phyloP scores from a whole-genome alignment of 2,888 invertebrate species.

The Polydesmus complanatus region DNA sequence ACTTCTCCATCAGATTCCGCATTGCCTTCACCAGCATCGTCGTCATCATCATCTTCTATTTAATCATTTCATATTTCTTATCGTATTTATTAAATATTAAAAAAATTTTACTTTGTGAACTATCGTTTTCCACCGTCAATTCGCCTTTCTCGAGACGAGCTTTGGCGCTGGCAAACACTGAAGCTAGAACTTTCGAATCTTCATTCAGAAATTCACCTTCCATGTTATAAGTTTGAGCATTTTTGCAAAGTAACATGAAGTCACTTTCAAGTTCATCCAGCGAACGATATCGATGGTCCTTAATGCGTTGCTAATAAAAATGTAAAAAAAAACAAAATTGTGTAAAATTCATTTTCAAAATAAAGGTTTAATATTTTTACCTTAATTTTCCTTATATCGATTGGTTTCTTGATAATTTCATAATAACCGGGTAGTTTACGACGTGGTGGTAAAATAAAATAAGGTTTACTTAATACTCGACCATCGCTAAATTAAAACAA shows the following conservation, averaged over 20 bases:
- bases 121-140: conserved; percentile 2
- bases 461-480: conserved; percentile 77
- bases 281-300: conserved; percentile 53
- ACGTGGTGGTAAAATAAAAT: conserved; percentile 85
- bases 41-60: neutral
- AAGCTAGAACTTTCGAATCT: conserved; percentile 84
- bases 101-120: conserved; percentile 1
- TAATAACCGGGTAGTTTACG: conserved; percentile 93
- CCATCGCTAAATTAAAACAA: conserved; percentile 47
- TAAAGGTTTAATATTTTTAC: conserved; percentile 36
- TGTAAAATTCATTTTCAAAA: neutral
- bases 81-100: neutral
- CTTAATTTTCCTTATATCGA: conserved; percentile 91
- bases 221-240: conserved; percentile 95
- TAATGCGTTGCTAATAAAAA: conserved; percentile 26
- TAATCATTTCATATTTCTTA: neutral
- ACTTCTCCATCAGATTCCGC: neutral
- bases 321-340: neutral
- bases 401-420: conserved; percentile 85
- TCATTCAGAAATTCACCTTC: conserved; percentile 90
- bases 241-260: conserved; percentile 86
- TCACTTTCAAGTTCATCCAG: conserved; percentile 59
- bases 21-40: neutral
- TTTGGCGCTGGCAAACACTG: conserved; percentile 37
- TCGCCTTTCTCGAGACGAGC: conserved; percentile 31